A percentile compares a stretch with the other conserved stretches of the same genome.
These are phyloP conservation scores for Harpalus rubripes DNA, from an alignment of 2,888 invertebrate species.

Conservation along the genomic window DNA sequence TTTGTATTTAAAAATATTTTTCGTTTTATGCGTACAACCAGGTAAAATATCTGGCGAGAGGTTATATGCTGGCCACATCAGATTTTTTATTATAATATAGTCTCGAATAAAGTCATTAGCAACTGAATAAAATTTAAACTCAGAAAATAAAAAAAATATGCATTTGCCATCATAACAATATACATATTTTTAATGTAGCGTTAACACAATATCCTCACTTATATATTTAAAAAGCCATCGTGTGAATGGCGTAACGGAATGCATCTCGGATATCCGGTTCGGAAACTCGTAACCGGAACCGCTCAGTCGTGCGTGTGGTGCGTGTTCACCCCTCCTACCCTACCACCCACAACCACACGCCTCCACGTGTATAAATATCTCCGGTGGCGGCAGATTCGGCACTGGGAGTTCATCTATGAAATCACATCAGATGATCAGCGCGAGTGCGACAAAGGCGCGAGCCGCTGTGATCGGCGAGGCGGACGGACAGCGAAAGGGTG, in stretches of 20 bases:
- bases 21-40: too few species aligned
- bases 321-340: slow-evolving; percentile 33
- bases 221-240: not conserved
- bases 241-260: slow-evolving; percentile 40
- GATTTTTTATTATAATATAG: too few species aligned
- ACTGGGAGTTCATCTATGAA: slow-evolving; percentile 76
- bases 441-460: slow-evolving; percentile 55
- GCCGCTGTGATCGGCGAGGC: slow-evolving; percentile 75
- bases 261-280: slow-evolving; percentile 59
- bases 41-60: too few species aligned
- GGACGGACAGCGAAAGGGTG: slow-evolving; percentile 70
- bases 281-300: slow-evolving; percentile 54
- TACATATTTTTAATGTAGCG: not conserved
- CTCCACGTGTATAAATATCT: slow-evolving; percentile 58
- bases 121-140: too few species aligned
- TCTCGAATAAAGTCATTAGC: too few species aligned
- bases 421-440: slow-evolving; percentile 76
- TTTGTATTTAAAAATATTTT: too few species aligned
- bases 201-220: not conserved
- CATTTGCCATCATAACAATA: not conserved
- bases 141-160: too few species aligned
- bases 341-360: not conserved
- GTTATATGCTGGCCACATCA: too few species aligned
- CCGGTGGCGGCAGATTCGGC: slow-evolving; percentile 69
- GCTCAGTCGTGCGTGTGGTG: slow-evolving; percentile 49